phyloP scores from a whole-genome alignment of 2,113 vertebrate genomes.

The Rhizomys pruinosus region DNA sequence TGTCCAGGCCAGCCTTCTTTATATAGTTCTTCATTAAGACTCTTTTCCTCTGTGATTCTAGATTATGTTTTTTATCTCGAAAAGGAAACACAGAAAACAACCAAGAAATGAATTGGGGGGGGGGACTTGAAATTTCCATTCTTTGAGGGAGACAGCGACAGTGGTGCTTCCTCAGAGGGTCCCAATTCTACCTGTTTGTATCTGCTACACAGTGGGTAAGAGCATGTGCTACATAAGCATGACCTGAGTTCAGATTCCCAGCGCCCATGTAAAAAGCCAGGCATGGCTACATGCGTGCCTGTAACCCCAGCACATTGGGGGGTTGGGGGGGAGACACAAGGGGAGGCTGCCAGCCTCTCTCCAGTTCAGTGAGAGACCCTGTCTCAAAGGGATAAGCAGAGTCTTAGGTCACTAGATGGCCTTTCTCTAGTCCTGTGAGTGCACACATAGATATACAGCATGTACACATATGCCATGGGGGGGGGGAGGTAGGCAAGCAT shows the following conservation, averaged over 20 bases:
- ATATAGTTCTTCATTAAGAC: too few species aligned
- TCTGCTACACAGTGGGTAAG: too few species aligned
- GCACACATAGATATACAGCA: background rate
- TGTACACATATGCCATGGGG: background rate
- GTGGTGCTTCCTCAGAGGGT: background rate
- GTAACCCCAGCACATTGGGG: too few species aligned
- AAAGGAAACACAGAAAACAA: background rate
- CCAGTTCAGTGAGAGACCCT: background rate
- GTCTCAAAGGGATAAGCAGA: background rate
- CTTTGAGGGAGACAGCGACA: rapidly evolving
- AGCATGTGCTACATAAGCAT: background rate
- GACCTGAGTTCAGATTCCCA: background rate
- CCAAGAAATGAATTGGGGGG: too few species aligned
- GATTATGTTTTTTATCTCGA: too few species aligned
- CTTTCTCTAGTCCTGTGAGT: background rate
- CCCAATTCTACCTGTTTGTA: rapidly evolving
- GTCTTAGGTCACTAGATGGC: background rate
- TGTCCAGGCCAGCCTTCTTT: too few species aligned
- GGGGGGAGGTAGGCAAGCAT: background rate
- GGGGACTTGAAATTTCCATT: too few species aligned
- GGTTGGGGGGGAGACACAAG: background rate
- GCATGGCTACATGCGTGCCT: background rate
- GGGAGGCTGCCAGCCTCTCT: background rate
- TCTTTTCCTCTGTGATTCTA: too few species aligned
- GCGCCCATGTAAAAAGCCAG: background rate